Evolutionary conservation across 2,888 invertebrate genomes (phyloP), one percentile per base, ranked within the genome.

Genomic region (Esperia sulphurella): DNA sequence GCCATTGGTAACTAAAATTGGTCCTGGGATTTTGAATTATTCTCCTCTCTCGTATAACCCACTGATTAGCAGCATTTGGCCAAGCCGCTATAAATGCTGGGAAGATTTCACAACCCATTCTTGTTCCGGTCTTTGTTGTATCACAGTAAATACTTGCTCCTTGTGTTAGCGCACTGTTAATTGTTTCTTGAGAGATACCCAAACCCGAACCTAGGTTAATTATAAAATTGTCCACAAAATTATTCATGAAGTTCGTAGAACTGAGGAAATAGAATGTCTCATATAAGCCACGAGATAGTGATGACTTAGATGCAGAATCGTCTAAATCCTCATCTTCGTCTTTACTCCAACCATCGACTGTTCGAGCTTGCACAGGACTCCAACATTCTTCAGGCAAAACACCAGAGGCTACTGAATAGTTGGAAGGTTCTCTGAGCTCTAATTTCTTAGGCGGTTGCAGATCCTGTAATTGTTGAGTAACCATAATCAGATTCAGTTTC

Each of bases 41-140:
- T 40, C 91, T 91, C 45, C 93, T 86, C 41, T 91, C 83, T 45
- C 95, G 86, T 45, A 91, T 78, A 14, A 92, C 80, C 92, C 95
- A 96, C 57, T 93, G 93, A 58, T 92, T 91, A 0, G 94, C 94
- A 56, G 92, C 91, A 55, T 91, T 90, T 0, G 95, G 95, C 95
- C 95, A 95, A 12, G 91, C 83, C n/a, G 92, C 90, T 57, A 91
- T 81, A 14, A 95, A 82, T n/a, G 94, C 92, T 8, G 95, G 95
- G 60, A 93, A 91, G 9, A 96, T 90, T 82, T 95, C 94, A 63
- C 91, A 94, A 1, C 90, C 86, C 0, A 87, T 75, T 48, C 79
- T 76, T 9, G 71, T 71, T 0, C 84, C 79, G 47, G 79, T 79
- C 59, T 85, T 90, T 3, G 76, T 57, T 6, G 81, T 80, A 57